Evolutionary conservation across 2,113 vertebrate species (phyloP).

Genomic region (Gymnorhina tibicen): DNA sequence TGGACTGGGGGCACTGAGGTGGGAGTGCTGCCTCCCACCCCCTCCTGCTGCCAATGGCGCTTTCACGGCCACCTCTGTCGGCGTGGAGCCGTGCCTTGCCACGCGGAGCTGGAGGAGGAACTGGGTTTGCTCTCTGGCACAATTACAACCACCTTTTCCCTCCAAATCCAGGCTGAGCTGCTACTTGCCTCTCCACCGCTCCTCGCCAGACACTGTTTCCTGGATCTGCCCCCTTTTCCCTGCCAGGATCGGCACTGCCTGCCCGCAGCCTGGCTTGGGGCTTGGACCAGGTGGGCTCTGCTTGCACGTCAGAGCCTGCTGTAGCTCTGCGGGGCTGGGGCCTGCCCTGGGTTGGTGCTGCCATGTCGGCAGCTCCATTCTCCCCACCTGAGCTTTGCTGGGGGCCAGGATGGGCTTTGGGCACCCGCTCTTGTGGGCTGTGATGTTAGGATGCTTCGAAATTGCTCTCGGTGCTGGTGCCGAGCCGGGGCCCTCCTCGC

Average conservation of each 20-base stretch:
- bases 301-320: neutral
- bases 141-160: neutral
- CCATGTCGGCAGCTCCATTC: fast-evolving
- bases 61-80: fast-evolving
- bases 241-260: neutral
- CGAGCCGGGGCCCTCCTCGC: neutral
- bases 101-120: neutral
- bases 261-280: neutral
- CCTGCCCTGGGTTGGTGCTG: neutral
- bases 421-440: fast-evolving
- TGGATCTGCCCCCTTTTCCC: neutral
- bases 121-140: neutral
- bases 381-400: neutral
- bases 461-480: neutral
- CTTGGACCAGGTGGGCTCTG: neutral
- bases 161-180: slow-evolving; percentile 16
- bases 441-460: neutral
- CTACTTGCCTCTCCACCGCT: neutral
- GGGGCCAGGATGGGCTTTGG: neutral
- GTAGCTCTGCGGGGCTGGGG: fast-evolving
- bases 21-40: fast-evolving
- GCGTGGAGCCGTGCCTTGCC: fast-evolving
- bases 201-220: neutral
- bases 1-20: fast-evolving
- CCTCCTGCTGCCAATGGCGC: fast-evolving